Evolutionary conservation across 2,113 vertebrate species (phyloP), one percentile per base, ranked within the genome.

Genomic region (Psilopogon haemacephalus): DNA sequence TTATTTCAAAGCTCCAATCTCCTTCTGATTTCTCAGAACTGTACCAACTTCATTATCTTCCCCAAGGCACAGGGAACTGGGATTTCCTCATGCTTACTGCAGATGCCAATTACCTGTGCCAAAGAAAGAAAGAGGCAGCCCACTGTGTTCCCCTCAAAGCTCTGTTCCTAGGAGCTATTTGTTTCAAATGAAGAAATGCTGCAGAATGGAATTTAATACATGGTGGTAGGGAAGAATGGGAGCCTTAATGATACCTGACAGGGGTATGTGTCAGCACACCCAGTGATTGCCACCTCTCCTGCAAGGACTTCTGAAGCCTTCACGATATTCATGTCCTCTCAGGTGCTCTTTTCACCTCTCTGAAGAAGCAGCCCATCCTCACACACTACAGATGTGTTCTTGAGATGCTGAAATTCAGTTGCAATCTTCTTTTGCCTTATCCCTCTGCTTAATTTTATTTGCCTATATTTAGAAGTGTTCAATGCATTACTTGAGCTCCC

Each of bases 121-220:
- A 69, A 20, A 18, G 21, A 69, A 65, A 67, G 32, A 44, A 30
- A 19, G 18, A 44, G 15, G 5, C 33, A 26, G 17, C 30, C 20
- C 26, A 26, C 42, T 88, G 52, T n/a, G 32, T 14, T 90, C 62
- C 58, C 63, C 80, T 78, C 84, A 69, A 92, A 94, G 27, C 19
- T 62, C 37, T 26, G 37, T 88, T 93, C 77, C 80, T 82, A 33
- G 63, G 54, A 94, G 73, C 21, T 20, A 3, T 69, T 93, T 93
- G 68, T 86, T 94, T 82, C 62, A 40, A 92, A 81, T 50, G 58
- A 92, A 72, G 44, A 82, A 94, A 88, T 79, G 58, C 54, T 92
- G 68, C 70, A 86, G 54, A 75, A 78, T 78, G 73, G 38, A 86
- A 75, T 58, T 86, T 81, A 48, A 96, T 84, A 81, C 56, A 44